phyloP scores from a whole-genome alignment of 2,797 vertebrate species.

The Acanthurus tractus region DNA sequence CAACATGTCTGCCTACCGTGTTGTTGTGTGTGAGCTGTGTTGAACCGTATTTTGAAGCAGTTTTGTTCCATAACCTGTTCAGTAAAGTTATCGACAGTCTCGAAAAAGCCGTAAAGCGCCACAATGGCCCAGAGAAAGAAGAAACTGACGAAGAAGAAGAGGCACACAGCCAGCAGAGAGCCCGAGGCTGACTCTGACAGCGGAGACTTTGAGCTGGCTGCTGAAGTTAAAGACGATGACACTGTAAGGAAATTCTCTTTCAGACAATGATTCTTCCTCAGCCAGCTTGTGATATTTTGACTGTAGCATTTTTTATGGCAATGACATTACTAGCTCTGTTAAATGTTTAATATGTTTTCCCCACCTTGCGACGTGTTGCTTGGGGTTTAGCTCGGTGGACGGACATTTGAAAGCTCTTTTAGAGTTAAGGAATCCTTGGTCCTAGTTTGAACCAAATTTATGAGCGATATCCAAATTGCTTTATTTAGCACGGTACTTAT shows the following conservation, averaged over 20 bases:
- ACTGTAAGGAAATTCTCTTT: slow-evolving; percentile 60
- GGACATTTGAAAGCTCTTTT: slow-evolving; percentile 74
- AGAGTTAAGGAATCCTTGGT: too few relatives aligned
- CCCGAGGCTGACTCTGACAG: slow-evolving; percentile 81
- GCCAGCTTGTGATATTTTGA: slow-evolving; percentile 39
- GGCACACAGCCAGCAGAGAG: slow-evolving; percentile 66
- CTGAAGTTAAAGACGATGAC: slow-evolving; percentile 81
- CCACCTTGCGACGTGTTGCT: fast-evolving
- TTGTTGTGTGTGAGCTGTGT: slow-evolving; percentile 12
- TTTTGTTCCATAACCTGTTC: not conserved
- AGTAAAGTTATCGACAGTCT: not conserved
- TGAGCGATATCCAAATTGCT: too few relatives aligned
- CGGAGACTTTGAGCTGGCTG: slow-evolving; percentile 84
- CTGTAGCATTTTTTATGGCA: fast-evolving
- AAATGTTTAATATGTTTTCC: not conserved
- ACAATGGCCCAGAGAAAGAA: slow-evolving; percentile 88
- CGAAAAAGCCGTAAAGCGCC: not conserved
- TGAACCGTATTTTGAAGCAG: not conserved
- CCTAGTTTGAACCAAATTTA: too few relatives aligned
- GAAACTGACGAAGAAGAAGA: slow-evolving; percentile 83
- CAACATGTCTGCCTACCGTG: slow-evolving; percentile 65
- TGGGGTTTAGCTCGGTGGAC: slow-evolving; percentile 35
- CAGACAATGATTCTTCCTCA: fast-evolving
- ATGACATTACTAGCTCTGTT: not conserved
- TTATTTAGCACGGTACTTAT: too few relatives aligned